Conservation (phyloP, 2,888 invertebrate species). For the Cheilosia impressa region DNA sequence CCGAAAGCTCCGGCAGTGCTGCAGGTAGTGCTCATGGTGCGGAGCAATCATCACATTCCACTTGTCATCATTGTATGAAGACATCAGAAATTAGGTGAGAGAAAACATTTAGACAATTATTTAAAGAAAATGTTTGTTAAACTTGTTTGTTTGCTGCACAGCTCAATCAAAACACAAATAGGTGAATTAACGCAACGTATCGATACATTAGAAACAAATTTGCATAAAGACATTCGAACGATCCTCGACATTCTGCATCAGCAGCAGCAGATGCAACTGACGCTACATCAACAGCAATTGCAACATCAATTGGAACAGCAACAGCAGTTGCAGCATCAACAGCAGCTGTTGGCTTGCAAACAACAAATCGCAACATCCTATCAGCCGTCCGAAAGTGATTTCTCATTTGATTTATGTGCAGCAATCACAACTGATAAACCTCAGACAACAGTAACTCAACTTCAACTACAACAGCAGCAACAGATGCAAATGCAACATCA, state of each 20-base stretch:
- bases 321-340: constrained; percentile 76
- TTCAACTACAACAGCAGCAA: constrained; percentile 72
- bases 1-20: constrained; percentile 66
- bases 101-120: background rate
- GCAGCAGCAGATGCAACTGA: constrained; percentile 78
- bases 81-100: constrained; percentile 75
- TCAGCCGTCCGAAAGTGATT: constrained; percentile 80
- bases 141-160: constrained; percentile 30
- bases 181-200: constrained; percentile 78
- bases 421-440: constrained; percentile 74
- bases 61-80: constrained; percentile 75
- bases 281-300: constrained; percentile 77
- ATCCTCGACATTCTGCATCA: constrained; percentile 79
- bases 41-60: constrained; percentile 60
- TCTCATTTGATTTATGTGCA: constrained; percentile 78
- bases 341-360: constrained; percentile 76
- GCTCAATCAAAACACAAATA: constrained; percentile 78
- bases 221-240: constrained; percentile 78
- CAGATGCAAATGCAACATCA: constrained; percentile 63
- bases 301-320: constrained; percentile 77
- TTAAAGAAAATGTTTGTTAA: background rate
- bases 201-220: constrained; percentile 78
- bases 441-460: constrained; percentile 65
- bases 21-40: constrained; percentile 50
- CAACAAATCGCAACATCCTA: constrained; percentile 77